Conservation (phyloP, 53 echinoderm and acorn worm species). For the Paelopatides confundens region DNA sequence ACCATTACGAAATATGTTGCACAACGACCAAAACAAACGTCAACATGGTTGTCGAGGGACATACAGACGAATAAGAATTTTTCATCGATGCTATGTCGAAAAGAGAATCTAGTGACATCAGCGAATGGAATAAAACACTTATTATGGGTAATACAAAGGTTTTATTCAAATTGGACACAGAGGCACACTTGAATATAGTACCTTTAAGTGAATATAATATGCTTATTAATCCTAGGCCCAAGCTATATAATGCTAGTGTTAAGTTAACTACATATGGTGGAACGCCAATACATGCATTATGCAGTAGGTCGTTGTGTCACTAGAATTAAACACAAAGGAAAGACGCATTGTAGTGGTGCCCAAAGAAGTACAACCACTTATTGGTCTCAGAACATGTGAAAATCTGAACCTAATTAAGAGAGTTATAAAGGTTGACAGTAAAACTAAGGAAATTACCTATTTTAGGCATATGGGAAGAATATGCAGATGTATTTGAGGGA, state of each 20-base stretch:
- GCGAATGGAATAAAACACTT: background rate
- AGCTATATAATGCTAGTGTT: background rate
- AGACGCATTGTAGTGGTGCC: background rate
- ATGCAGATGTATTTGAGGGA: constrained; percentile 24
- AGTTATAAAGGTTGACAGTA: background rate
- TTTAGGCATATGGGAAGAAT: background rate
- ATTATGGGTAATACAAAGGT: background rate
- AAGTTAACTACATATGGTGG: background rate
- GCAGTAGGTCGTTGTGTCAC: too few species aligned
- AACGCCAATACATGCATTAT: background rate
- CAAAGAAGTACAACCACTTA: background rate
- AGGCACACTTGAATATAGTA: too few species aligned
- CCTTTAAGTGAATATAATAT: too few species aligned
- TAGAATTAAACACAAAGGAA: too few species aligned
- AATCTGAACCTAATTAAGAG: background rate
- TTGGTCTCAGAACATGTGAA: background rate
- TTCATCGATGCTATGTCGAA: too few species aligned
- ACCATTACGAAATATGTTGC: too few species aligned
- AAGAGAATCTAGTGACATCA: background rate
- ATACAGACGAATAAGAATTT: too few species aligned
- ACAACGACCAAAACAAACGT: too few species aligned
- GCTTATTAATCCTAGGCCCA: background rate
- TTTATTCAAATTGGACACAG: too few species aligned
- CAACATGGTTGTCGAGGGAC: too few species aligned
- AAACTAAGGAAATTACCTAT: background rate